Evolutionary conservation across 2,888 invertebrate genomes (phyloP), one percentile per base, ranked within the genome.

Genomic region (Cheilosia scutellata): DNA sequence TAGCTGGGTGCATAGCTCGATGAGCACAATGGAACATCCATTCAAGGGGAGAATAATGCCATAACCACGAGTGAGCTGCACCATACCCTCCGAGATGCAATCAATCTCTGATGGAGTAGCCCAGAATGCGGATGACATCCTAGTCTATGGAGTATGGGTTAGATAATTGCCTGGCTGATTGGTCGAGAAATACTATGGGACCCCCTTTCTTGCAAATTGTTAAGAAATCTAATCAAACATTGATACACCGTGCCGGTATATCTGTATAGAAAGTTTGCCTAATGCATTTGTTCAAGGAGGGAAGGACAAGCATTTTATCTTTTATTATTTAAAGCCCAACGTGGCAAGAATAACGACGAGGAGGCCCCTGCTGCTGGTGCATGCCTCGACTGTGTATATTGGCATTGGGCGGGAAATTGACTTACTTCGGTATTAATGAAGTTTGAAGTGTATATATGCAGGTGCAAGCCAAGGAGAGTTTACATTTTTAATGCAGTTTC

Each of bases 401-500:
- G 78, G 63, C 83, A 68, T 62, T 49, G 68, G 83, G 49, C 68
- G 33, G 68, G 25, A 70, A 83, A 79, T 75, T 79, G 83, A 70
- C 74, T 74, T 83, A 83, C 68, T 83, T 74, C 51, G 44, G n/a
- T 79, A 83, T 83, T 79, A 83, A 83, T 83, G 79, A 79, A 74
- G 68, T 83, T 83, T 79, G 68, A 53, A 63, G 58, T 74, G 40
- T 57, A 78, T 68, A 13, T 53, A 74, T 63, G 49, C 62, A 57
- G 37, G 72, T 63, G 66, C 51, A 76, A 27, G 60, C 20, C 13
- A 37, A 20, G 60, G 25, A 27, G 55, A 5, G 16, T 2, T 63
- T 74, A 13, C 11, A 44, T 65, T 65, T 49, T 65, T 65, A 63
- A 75, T 75, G 47, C 65, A 65, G 65, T 65, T 4, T 55, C 33